Evolutionary conservation across 1,140 invertebrate species (phyloP).

Genomic region (Calliphora vicina): DNA sequence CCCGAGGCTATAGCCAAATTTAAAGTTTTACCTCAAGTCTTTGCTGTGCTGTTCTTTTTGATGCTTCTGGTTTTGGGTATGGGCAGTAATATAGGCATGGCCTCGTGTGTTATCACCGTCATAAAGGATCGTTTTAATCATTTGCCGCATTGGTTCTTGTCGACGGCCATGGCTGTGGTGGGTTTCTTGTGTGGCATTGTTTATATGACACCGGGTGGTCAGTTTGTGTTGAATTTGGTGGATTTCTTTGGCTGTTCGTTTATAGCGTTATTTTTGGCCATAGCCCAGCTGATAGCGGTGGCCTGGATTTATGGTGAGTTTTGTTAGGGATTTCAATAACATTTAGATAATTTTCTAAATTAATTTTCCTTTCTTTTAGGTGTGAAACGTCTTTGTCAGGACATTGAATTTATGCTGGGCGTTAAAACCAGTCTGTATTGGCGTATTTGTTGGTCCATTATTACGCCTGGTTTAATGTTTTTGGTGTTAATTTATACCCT

Average conservation of each 20-base stretch:
- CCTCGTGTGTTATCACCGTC: constrained; percentile 72
- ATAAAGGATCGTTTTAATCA: constrained; percentile 75
- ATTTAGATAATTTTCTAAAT: too few species aligned
- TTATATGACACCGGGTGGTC: constrained; percentile 84
- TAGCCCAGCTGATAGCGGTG: constrained; percentile 74
- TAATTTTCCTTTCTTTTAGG: constrained; percentile 53
- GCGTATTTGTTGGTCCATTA: constrained; percentile 81
- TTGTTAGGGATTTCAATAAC: too few species aligned
- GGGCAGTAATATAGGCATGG: constrained; percentile 70
- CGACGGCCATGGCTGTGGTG: constrained; percentile 66
- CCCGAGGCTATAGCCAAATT: constrained; percentile 89
- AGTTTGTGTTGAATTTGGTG: constrained; percentile 83
- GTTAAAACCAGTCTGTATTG: constrained; percentile 77
- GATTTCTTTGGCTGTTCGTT: constrained; percentile 87
- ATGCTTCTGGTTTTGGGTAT: constrained; percentile 82
- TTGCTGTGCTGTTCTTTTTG: constrained; percentile 87
- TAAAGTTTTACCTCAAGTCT: constrained; percentile 78
- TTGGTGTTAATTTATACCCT: constrained; percentile 74
- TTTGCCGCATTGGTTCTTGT: constrained; percentile 70
- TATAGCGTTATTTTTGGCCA: constrained; percentile 78
- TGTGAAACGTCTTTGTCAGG: constrained; percentile 69
- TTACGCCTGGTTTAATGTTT: constrained; percentile 78
- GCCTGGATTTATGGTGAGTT: constrained; percentile 77
- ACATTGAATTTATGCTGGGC: constrained; percentile 79
- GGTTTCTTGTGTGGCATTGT: constrained; percentile 77